Conservation (phyloP, 1,140 invertebrate species). For the Drosophila melanogaster region DNA sequence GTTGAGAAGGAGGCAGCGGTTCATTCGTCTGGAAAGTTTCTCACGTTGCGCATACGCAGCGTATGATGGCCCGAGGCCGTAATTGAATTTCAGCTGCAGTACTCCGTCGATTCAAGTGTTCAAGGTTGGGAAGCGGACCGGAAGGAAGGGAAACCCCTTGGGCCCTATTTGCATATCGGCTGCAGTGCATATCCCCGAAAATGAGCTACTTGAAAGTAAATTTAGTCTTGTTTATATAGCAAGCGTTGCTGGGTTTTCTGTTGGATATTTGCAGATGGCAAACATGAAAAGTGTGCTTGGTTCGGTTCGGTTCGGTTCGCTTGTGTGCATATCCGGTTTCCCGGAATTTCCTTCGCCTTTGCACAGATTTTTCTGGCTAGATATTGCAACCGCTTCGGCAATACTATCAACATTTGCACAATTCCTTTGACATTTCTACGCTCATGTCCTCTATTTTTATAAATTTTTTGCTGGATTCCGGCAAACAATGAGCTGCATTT, state of each 20-base stretch:
- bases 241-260: slow-evolving; percentile 11
- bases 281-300: slow-evolving; percentile 56
- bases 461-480: neutral
- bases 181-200: slow-evolving; percentile 61
- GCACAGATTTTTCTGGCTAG: slow-evolving; percentile 45
- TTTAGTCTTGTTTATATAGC: slow-evolving; percentile 69
- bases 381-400: slow-evolving; percentile 56
- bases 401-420: slow-evolving; percentile 78
- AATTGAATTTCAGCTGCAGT: slow-evolving; percentile 65
- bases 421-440: slow-evolving; percentile 68
- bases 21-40: slow-evolving; percentile 57
- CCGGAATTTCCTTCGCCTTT: slow-evolving; percentile 42
- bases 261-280: slow-evolving; percentile 69
- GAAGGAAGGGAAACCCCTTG: slow-evolving; percentile 5
- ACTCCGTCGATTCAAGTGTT: slow-evolving; percentile 30
- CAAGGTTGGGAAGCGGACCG: slow-evolving; percentile 43
- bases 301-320: slow-evolving; percentile 29
- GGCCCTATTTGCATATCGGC: slow-evolving; percentile 68
- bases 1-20: slow-evolving; percentile 6
- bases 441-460: neutral
- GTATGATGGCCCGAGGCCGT: slow-evolving; percentile 42
- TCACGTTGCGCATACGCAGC: slow-evolving; percentile 65
- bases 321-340: slow-evolving; percentile 71
- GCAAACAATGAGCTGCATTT: slow-evolving; percentile 70
- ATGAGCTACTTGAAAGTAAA: slow-evolving; percentile 69